Evolutionary conservation across 2,113 vertebrate genomes (phyloP).

Genomic region (Eurystomus gularis): DNA sequence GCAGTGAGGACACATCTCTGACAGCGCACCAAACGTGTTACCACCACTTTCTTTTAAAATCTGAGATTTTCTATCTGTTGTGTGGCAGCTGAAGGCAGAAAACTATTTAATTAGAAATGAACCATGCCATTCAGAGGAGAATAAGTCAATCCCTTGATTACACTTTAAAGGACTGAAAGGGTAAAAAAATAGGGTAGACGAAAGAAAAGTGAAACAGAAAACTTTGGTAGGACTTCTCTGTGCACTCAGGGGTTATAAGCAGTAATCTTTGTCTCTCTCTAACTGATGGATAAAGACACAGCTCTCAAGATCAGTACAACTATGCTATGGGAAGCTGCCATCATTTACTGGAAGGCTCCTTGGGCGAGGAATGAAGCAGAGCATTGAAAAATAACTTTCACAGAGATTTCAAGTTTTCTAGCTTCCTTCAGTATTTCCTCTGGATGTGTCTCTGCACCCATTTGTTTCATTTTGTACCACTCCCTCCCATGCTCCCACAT

Average conservation of each 20-base stretch:
- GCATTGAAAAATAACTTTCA: background rate
- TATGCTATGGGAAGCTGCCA: background rate
- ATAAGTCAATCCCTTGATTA: background rate
- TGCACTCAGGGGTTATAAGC: background rate
- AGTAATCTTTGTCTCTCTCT: background rate
- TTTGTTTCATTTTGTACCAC: background rate
- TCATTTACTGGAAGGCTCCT: background rate
- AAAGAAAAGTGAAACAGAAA: background rate
- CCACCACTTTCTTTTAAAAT: background rate
- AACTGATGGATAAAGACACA: background rate
- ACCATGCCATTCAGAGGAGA: background rate
- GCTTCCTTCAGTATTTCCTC: background rate
- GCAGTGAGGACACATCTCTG: background rate
- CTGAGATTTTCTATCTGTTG: background rate
- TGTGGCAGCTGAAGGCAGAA: background rate
- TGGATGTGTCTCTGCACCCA: accelerated
- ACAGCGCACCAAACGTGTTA: background rate
- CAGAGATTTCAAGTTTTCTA: background rate
- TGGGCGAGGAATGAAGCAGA: background rate
- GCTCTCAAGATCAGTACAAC: background rate
- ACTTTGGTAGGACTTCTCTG: background rate
- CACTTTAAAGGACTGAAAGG: background rate
- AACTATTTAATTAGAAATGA: background rate
- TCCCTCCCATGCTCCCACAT: background rate
- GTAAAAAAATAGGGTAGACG: background rate